Evolutionary conservation across 2,888 invertebrate genomes (phyloP).

Genomic region (Xestia rhomboidea): DNA sequence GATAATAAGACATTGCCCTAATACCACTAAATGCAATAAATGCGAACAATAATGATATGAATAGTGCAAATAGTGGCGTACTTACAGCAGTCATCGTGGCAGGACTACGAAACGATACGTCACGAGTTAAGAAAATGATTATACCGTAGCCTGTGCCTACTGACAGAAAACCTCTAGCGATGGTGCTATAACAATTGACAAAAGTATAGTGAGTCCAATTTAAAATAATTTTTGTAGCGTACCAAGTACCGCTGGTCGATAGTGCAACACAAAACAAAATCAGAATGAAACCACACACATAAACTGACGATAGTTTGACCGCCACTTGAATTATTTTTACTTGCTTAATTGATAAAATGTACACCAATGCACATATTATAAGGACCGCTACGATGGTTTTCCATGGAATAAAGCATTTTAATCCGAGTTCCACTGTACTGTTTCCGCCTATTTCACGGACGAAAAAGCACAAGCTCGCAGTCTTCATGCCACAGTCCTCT

Average conservation of each 20-base stretch:
- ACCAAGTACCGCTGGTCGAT: constrained; percentile 83
- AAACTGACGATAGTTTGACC: constrained; percentile 73
- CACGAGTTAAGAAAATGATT: constrained; percentile 77
- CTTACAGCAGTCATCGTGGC: constrained; percentile 84
- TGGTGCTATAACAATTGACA: constrained; percentile 67
- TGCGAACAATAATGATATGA: constrained; percentile 73
- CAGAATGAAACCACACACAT: constrained; percentile 74
- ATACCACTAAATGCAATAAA: constrained; percentile 81
- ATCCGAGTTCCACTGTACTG: constrained; percentile 68
- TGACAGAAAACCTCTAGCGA: constrained; percentile 76
- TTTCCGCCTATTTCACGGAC: constrained; percentile 81
- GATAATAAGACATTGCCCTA: constrained; percentile 84
- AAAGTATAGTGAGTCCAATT: constrained; percentile 10
- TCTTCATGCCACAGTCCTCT: constrained; percentile 85
- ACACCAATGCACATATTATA: constrained; percentile 71
- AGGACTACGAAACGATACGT: constrained; percentile 83
- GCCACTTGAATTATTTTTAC: constrained; percentile 75
- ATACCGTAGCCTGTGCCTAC: constrained; percentile 82
- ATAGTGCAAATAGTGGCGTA: constrained; percentile 75
- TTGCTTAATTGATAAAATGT: constrained; percentile 78
- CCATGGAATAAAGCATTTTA: constrained; percentile 76
- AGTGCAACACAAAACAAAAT: constrained; percentile 80
- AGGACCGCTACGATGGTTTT: constrained; percentile 74
- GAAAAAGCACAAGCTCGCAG: constrained; percentile 83
- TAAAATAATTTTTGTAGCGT: constrained; percentile 57